A percentile compares a stretch with the other conserved stretches of the same genome.
These are phyloP conservation scores for Unio pictorum DNA, from an alignment of 2,888 invertebrate species.

Conservation along the genomic window DNA sequence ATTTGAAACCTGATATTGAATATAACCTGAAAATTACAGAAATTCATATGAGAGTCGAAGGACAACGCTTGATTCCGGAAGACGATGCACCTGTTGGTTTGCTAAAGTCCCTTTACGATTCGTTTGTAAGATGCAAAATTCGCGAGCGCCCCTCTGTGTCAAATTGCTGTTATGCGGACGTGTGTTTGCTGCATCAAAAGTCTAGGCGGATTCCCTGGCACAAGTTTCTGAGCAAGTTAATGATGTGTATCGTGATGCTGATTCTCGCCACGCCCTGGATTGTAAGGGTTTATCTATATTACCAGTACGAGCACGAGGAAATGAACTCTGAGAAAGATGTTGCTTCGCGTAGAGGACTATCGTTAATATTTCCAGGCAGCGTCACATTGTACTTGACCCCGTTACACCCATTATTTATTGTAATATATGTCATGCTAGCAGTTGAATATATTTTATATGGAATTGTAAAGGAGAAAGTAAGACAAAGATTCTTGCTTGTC, in stretches of 20 bases:
- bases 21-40: constrained; percentile 27
- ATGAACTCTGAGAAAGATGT: constrained; percentile 34
- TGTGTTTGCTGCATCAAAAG: constrained; percentile 22
- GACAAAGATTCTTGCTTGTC: constrained; percentile 44
- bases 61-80: constrained; percentile 42
- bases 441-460: constrained; percentile 50
- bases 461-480: constrained; percentile 35
- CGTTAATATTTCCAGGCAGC: constrained; percentile 49
- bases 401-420: constrained; percentile 55
- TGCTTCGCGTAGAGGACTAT: constrained; percentile 18
- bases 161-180: constrained; percentile 46
- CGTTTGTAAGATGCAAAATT: constrained; percentile 57
- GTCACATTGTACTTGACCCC: constrained; percentile 61
- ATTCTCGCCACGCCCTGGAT: constrained; percentile 53
- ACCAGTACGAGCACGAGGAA: constrained; percentile 49
- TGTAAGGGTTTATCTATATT: constrained; percentile 52
- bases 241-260: constrained; percentile 41
- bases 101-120: constrained; percentile 43
- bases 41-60: constrained; percentile 44
- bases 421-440: constrained; percentile 56
- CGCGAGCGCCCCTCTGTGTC: constrained; percentile 45
- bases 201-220: constrained; percentile 39
- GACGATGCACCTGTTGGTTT: constrained; percentile 51
- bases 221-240: constrained; percentile 34
- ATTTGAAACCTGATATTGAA: constrained; percentile 16